Evolutionary conservation across 2,797 vertebrate species (phyloP).

Genomic region (Bryconaethiops microstoma): DNA sequence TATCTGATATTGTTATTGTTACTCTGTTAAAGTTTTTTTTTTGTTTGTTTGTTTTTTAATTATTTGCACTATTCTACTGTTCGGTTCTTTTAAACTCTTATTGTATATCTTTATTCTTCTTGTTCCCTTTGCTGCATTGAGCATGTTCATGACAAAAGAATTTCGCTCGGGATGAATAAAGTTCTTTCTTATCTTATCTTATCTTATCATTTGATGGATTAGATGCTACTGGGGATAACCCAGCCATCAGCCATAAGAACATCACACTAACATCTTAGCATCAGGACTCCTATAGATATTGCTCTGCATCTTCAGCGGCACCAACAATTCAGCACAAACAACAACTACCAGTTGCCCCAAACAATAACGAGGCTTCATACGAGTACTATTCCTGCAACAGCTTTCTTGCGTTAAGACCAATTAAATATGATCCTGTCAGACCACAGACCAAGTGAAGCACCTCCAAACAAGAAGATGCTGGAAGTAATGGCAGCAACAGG

Average conservation of each 20-base stretch:
- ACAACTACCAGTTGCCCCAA: not conserved
- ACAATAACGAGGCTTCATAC: slow-evolving; percentile 4
- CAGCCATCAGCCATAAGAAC: not conserved
- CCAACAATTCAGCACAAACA: not conserved
- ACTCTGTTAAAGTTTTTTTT: no score
- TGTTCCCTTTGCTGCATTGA: no score
- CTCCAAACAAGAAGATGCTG: slow-evolving; percentile 12
- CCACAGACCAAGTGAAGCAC: slow-evolving; percentile 4
- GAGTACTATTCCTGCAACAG: not conserved
- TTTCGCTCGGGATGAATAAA: no score
- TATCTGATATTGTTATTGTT: no score
- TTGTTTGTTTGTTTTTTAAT: no score
- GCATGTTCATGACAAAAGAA: no score
- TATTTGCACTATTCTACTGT: no score
- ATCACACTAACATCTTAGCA: not conserved
- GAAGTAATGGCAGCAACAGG: slow-evolving; percentile 8
- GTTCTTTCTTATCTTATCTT: no score
- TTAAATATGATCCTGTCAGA: slow-evolving; percentile 15
- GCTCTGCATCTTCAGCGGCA: not conserved
- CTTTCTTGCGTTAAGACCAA: slow-evolving; percentile 1
- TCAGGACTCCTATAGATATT: not conserved
- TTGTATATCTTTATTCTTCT: no score
- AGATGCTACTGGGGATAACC: slow-evolving; percentile 12
- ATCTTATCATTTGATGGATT: slow-evolving; percentile 33
- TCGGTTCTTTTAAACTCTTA: no score